Evolutionary conservation across 2,113 vertebrate genomes (phyloP), one percentile per base, ranked within the genome.

Genomic region (Numida meleagris): DNA sequence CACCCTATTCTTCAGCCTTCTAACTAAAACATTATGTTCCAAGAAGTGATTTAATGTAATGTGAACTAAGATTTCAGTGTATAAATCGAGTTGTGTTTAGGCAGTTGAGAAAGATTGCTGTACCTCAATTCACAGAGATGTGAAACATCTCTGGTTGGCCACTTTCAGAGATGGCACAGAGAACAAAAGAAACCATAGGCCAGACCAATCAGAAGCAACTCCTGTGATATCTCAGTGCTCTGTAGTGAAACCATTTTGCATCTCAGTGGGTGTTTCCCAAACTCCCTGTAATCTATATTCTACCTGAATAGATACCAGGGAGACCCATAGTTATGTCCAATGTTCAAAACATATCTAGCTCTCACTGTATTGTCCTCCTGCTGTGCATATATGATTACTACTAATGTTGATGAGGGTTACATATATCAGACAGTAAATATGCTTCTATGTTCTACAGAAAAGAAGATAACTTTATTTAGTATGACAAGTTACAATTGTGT

Each of bases 391-490:
- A 4, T 50, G 3, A 18, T 73, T 42, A 58, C 29, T 89, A 29
- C 31, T 74, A 19, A 42, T 27, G n/a, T n/a, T 77, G 43, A 20
- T 46, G 40, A 67, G 53, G 18, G 21, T 73, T 77, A 24, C 1
- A 1, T 58, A 3, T 31, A 62, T 48, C 63, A 89, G 88, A 62
- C 23, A 86, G 74, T 48, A 31, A 77, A 73, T 58, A 46, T 31
- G 27, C 21, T 59, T 38, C n/a, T 77, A 1, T 42, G 38, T 14
- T 19, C 33, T 65, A 16, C 17, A 48, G 62, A 55, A 82, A 59
- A 46, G 29, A 51, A 90, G 86, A 70, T 38, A 62, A 82, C 70
- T 92, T 84, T 83, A 78, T 84, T 95, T 91, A 57, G 8, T 78
- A 50, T 53, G n/a, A 72, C 38, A 77, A 67, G 45, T 86, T 89